phyloP scores from a whole-genome alignment of 2,888 invertebrate species.

The Heliconius ismenius region DNA sequence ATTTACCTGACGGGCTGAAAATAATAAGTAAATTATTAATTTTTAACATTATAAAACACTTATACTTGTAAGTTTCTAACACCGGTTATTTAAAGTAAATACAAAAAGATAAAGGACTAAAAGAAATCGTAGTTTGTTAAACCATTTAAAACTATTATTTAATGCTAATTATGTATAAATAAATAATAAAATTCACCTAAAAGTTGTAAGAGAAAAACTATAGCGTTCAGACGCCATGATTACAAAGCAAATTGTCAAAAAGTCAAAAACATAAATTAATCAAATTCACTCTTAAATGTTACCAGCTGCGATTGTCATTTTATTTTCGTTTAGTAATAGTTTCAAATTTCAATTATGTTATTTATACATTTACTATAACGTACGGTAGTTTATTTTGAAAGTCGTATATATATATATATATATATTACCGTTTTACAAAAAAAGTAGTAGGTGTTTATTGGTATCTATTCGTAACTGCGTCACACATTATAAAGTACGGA shows the following conservation, averaged over 20 bases:
- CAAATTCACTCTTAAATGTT: conserved; percentile 60
- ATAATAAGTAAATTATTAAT: conserved; percentile 48
- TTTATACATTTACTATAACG: too few relatives aligned
- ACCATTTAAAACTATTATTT: not conserved
- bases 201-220: conserved; percentile 95
- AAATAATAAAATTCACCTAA: conserved; percentile 73
- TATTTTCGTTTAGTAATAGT: conserved; percentile 13
- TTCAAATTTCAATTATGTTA: too few relatives aligned
- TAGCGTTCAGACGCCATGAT: conserved; percentile 97
- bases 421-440: too few relatives aligned
- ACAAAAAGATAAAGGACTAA: not conserved
- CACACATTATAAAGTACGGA: too few relatives aligned
- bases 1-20: conserved; percentile 97
- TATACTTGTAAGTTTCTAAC: conserved; percentile 28
- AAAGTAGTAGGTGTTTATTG: too few relatives aligned
- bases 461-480: too few relatives aligned
- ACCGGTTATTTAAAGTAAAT: conserved; percentile 28
- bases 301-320: conserved; percentile 39
- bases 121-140: not conserved
- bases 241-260: conserved; percentile 77
- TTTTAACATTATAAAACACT: conserved; percentile 42
- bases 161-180: not conserved
- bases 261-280: conserved; percentile 52
- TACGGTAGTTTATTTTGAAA: too few relatives aligned
- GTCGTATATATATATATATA: too few relatives aligned